Evolutionary conservation across 2,888 invertebrate species (phyloP).

Genomic region (Apodemia hepburni): DNA sequence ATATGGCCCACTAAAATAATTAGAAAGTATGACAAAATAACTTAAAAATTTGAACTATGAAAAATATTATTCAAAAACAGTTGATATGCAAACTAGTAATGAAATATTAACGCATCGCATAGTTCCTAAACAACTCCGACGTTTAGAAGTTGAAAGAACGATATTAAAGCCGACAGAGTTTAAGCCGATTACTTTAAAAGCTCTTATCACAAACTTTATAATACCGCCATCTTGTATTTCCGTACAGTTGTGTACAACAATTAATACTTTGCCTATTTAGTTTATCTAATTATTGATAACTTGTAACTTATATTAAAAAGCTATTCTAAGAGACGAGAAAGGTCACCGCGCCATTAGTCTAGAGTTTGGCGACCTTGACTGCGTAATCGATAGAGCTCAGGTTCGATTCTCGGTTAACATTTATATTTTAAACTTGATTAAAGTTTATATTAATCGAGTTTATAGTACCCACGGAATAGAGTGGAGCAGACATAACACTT

Average conservation of each 20-base stretch:
- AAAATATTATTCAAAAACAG: background rate
- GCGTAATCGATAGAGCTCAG: too few species aligned
- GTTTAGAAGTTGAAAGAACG: slow-evolving; percentile 33
- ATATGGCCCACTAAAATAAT: too few species aligned
- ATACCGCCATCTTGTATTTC: slow-evolving; percentile 37
- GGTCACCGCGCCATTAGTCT: too few species aligned
- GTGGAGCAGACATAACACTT: too few species aligned
- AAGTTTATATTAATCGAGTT: too few species aligned
- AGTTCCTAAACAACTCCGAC: slow-evolving; percentile 31
- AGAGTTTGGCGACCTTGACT: too few species aligned
- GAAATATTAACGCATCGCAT: slow-evolving; percentile 29
- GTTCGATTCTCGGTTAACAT: too few species aligned
- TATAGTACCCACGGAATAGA: too few species aligned
- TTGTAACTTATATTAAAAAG: too few species aligned
- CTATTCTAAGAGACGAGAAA: too few species aligned
- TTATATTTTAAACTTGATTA: too few species aligned
- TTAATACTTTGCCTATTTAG: slow-evolving; percentile 6
- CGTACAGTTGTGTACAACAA: slow-evolving; percentile 2
- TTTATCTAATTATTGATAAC: background rate
- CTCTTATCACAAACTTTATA: slow-evolving; percentile 41
- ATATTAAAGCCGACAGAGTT: slow-evolving; percentile 34
- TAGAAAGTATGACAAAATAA: too few species aligned
- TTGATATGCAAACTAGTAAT: slow-evolving; percentile 12
- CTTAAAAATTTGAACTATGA: background rate
- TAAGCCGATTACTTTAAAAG: slow-evolving; percentile 70